Base-by-base conservation (phyloP, 2,797 vertebrate species). In the Diceros bicornis region DNA sequence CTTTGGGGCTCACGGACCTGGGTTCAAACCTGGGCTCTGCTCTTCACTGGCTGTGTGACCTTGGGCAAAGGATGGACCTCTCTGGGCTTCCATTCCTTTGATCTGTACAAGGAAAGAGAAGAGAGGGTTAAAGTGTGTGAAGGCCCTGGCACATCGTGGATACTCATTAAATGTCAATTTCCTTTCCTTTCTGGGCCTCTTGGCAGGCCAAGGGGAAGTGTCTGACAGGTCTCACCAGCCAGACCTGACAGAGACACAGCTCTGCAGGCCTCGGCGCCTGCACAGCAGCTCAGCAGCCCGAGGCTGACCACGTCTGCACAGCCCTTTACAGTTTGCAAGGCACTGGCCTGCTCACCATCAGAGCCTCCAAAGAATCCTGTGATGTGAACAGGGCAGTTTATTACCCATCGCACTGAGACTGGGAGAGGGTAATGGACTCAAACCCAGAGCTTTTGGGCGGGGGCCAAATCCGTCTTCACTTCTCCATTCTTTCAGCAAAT, bases 141-240 rank as follows among this genome's bases (percentile, higher is more conserved):
- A 94, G 89, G 68, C 25, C 68, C 90, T 98, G 97, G 97, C 96
- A 95, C 88, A 52, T 93, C 8, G 2, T 52, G 88, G 94, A 86
- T 90, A 72, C 95, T 96, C 95, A 83, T 97, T 96, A 98, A 97
- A 96, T 88, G 95, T 97, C 96, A 85, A 95, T 98, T 98, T 97
- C 97, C 96, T 97, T 97, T 98, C 87, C 96, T 92, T 96, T 95
- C 88, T 91, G 95, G 81, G 96, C 92, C 90, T 97, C 87, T 96
- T 98, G 98, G 97, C 96, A 98, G 77, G 72, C 95, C 0, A 0
- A 96, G 71, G 85, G 97, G 96, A 98, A 98, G 96, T 18, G 71
- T 94, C 96, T 97, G 98, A 97, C 97, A 96, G 97, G 87, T 78
- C 92, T 96, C 88, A 55, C 74, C 92, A 83, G 92, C 79, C 96